Base-by-base conservation (phyloP, 2,113 vertebrate genomes). In the Turdus rufiventris region DNA sequence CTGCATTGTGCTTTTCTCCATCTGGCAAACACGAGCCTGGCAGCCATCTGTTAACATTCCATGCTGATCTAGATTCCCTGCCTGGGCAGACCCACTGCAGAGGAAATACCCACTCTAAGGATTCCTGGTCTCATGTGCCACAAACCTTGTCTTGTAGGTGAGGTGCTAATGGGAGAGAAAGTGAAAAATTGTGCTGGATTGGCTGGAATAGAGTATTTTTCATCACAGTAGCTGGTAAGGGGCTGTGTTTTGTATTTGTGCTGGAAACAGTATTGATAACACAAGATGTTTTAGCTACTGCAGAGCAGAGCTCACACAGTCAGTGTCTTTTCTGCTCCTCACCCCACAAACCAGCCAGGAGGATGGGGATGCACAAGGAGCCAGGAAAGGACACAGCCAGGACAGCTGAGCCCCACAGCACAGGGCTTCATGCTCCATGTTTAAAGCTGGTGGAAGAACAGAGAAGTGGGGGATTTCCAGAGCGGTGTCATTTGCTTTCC, bases 1-100 rank as follows among this genome's bases (percentile, higher is more conserved):
- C 60, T 85, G 83, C 85, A n/a, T 7, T 21, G 63, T 67, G 88
- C 68, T 89, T 74, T 61, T 67, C 80, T 92, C 84, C 92, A 87
- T 65, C 68, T 92, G 80, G 68, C 91, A 94, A 85, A 78, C 48
- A 42, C 4, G 10, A 88, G 87, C 40, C 65, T 92, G 80, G 57
- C 73, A 84, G 57, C 66, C 47, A 63, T 42, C 83, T 86, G 31
- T 45, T 20, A 73, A 20, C 33, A n/a, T 62, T 76, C 60, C 51
- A 21, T 4, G 34, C 56, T 89, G 70, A 62, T 76, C 43, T 7
- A 47, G 7, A 61, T 65, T 85, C 48, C 17, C 36, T 74, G 68
- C 38, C 53, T 14, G n/a, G 25, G 72, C 56, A 81, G 67, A 83
- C 15, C 48, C 28, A 29, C 53, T 61, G 73, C 53, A 58, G 34